These are phyloP conservation scores for Exephanes ischioxanthus DNA, from an alignment of 2,888 invertebrate species.

Conservation along the genomic window DNA sequence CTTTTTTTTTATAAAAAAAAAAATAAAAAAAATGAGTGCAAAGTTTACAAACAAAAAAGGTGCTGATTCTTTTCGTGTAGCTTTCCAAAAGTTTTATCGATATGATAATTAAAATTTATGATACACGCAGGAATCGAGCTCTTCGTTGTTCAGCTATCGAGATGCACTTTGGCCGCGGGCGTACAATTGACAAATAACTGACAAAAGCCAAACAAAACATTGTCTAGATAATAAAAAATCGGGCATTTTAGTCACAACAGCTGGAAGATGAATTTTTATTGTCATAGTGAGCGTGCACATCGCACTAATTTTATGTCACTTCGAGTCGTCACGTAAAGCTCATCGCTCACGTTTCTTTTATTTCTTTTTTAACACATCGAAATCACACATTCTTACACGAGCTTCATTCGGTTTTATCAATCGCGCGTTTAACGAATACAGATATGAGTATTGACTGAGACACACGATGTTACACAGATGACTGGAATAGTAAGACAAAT, in stretches of 20 bases:
- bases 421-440: background rate
- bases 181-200: background rate
- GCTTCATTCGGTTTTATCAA: background rate
- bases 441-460: too few species aligned
- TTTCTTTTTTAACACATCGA: background rate
- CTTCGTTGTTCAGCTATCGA: background rate
- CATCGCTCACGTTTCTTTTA: background rate
- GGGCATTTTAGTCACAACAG: background rate
- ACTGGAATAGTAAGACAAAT: too few species aligned
- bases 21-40: too few species aligned
- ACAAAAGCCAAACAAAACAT: background rate
- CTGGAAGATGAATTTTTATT: background rate
- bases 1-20: too few species aligned
- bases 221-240: background rate
- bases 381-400: background rate
- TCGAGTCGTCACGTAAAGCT: background rate
- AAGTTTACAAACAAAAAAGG: too few species aligned
- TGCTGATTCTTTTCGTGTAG: too few species aligned
- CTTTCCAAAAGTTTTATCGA: too few species aligned
- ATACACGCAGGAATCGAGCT: background rate
- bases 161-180: background rate
- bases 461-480: too few species aligned
- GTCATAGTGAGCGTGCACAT: background rate
- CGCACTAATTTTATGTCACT: background rate
- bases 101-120: too few species aligned